Percentiles rank a stretch among this genome's conserved stretches.
These are phyloP conservation scores for Proteles cristata DNA, from an alignment of 2,113 vertebrate genomes.

Conservation along the genomic window DNA sequence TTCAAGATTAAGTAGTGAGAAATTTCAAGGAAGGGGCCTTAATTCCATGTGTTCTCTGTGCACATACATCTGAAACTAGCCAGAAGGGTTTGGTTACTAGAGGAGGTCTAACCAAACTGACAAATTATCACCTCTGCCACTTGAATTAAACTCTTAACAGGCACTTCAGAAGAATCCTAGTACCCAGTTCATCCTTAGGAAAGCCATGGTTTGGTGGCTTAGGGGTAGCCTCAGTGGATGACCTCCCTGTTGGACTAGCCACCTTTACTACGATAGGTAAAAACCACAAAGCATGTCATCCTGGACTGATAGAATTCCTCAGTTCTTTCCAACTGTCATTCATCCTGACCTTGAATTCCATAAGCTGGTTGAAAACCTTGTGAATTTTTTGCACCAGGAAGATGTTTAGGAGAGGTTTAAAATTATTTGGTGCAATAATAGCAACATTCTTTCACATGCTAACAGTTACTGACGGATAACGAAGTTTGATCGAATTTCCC, in stretches of 20 bases:
- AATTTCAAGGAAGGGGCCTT: neutral
- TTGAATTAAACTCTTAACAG: neutral
- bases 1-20: neutral
- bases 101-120: neutral
- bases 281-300: neutral
- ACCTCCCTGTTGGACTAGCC: neutral
- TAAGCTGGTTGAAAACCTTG: neutral
- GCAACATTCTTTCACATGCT: neutral
- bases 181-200: neutral
- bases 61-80: neutral
- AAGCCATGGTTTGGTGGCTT: neutral
- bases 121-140: neutral
- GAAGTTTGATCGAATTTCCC: neutral
- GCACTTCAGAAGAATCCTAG: neutral
- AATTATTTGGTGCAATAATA: neutral
- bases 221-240: neutral
- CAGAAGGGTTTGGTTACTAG: neutral
- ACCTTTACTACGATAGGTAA: neutral
- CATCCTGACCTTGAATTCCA: neutral
- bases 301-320: neutral
- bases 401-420: neutral
- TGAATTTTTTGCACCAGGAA: neutral
- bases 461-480: neutral
- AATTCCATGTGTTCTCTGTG: neutral
- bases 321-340: neutral